Percentiles rank a stretch among this genome's conserved stretches.
phyloP scores from a whole-genome alignment of 2,888 invertebrate genomes.

The Napeogenes inachia region DNA sequence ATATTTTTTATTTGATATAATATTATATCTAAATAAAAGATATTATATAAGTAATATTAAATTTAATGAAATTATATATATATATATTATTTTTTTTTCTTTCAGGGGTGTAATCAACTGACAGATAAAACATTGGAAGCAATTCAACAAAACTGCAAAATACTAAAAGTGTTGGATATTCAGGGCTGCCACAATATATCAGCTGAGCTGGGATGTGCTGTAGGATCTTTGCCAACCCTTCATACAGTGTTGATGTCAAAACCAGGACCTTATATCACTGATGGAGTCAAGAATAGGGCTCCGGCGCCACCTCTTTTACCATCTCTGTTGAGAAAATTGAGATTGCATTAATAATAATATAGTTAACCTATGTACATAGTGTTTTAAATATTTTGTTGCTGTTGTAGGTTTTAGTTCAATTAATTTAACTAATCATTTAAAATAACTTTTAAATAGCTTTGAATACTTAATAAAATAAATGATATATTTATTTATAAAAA shows the following conservation, averaged over 20 bases:
- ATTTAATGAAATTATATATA: neutral
- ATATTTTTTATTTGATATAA: conserved; percentile 7
- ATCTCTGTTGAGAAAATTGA: conserved; percentile 59
- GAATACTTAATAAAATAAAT: too few relatives aligned
- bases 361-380: neutral
- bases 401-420: too few relatives aligned
- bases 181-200: conserved; percentile 74
- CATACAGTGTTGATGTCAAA: conserved; percentile 71
- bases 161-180: conserved; percentile 77
- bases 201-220: conserved; percentile 61
- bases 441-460: too few relatives aligned
- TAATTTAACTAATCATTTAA: too few relatives aligned
- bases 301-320: conserved; percentile 64
- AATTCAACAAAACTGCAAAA: conserved; percentile 67
- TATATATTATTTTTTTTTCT: conserved; percentile 33
- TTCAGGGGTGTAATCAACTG: conserved; percentile 79
- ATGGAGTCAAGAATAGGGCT: conserved; percentile 57
- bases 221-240: conserved; percentile 57
- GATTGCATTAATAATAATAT: conserved; percentile 46
- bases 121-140: conserved; percentile 77
- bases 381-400: conserved; percentile 13
- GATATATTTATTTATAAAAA: too few relatives aligned
- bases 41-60: neutral
- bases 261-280: conserved; percentile 65
- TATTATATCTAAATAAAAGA: neutral